These are phyloP conservation scores for Catalaphyllia jardinei DNA, from an alignment of 64 coral and sea anemone species.

Conservation along the genomic window DNA sequence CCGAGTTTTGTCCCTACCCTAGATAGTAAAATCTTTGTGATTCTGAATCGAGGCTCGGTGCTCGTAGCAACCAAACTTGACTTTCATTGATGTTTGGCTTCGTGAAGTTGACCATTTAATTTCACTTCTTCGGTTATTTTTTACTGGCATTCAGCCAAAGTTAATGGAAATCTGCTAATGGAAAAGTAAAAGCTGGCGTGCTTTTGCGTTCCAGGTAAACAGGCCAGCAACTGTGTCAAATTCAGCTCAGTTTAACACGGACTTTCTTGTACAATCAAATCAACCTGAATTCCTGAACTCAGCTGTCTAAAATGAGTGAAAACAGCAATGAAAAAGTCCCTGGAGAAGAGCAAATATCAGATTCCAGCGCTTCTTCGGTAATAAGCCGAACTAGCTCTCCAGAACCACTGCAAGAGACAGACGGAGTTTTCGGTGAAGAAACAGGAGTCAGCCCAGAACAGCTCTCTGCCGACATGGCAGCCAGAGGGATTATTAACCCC, in stretches of 20 bases:
- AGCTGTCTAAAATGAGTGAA: conserved; percentile 11
- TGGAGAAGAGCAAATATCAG: not conserved
- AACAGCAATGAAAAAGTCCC: not conserved
- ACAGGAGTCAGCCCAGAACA: conserved; percentile 16
- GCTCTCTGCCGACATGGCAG: conserved; percentile 31
- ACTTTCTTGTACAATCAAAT: not conserved
- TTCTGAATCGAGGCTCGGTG: conserved; percentile 19
- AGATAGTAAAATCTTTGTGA: not conserved
- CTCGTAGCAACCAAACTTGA: conserved; percentile 22
- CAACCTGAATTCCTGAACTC: not conserved
- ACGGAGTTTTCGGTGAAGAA: conserved; percentile 2
- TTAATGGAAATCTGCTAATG: not conserved
- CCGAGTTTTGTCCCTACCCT: not conserved
- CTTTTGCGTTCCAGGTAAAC: not conserved
- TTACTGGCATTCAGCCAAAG: not conserved
- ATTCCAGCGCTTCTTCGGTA: conserved; percentile 31
- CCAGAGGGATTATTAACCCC: conserved; percentile 28
- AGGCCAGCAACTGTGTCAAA: not conserved
- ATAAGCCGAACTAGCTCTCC: conserved; percentile 43
- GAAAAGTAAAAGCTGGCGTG: not conserved
- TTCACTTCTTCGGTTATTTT: not conserved
- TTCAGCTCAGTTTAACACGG: not conserved
- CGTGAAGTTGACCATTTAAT: not conserved
- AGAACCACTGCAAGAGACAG: not conserved
- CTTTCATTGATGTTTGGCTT: not conserved